phyloP scores from a whole-genome alignment of 2,113 vertebrate species.

The Bubo blakistoni region DNA sequence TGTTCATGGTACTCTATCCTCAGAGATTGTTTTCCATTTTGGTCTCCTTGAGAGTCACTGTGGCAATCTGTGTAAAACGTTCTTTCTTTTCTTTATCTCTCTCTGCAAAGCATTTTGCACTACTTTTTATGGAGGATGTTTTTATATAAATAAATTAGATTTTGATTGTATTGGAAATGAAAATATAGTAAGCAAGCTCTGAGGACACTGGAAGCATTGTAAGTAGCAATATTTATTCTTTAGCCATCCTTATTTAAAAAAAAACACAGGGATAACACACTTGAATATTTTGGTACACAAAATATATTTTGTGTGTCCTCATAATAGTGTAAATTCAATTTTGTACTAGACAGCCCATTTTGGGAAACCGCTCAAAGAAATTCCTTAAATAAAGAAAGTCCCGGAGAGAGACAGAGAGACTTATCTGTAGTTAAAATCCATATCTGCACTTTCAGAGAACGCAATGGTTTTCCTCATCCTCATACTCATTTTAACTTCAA shows the following conservation, averaged over 20 bases:
- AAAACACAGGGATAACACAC: background rate
- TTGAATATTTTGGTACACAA: background rate
- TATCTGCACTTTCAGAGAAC: background rate
- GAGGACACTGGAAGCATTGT: background rate
- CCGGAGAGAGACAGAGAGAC: background rate
- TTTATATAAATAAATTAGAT: slow-evolving; percentile 40
- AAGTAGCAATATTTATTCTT: background rate
- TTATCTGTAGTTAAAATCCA: background rate
- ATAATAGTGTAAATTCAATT: background rate
- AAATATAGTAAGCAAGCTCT: background rate
- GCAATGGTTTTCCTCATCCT: background rate
- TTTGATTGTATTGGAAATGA: background rate
- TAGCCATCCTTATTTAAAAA: background rate
- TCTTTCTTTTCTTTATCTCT: slow-evolving; percentile 23
- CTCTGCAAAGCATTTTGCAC: slow-evolving; percentile 29
- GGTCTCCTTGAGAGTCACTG: background rate
- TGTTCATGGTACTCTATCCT: background rate
- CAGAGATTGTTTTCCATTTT: background rate
- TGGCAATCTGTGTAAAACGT: background rate
- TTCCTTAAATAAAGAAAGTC: background rate
- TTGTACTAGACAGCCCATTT: background rate
- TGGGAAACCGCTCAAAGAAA: background rate
- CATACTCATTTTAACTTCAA: background rate
- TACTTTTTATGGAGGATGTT: background rate
- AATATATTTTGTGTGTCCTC: background rate